phyloP scores from a whole-genome alignment of 2,797 vertebrate genomes.

The Gymnothorax javanicus region DNA sequence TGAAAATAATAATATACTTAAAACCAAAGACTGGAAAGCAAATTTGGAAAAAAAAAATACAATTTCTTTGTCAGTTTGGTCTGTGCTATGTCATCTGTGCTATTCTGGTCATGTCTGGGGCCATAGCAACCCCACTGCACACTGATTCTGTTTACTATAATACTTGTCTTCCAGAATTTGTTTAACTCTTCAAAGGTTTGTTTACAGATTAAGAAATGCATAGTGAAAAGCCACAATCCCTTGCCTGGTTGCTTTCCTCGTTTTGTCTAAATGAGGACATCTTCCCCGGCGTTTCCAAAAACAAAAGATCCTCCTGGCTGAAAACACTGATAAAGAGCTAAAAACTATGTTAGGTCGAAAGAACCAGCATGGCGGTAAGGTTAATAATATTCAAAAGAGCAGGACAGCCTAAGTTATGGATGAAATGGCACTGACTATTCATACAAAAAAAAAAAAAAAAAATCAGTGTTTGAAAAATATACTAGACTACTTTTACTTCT shows the following conservation, averaged over 20 bases:
- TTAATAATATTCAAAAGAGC: not conserved
- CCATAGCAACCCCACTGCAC: slow-evolving; percentile 6
- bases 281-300: not conserved
- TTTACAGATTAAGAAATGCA: not conserved
- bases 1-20: not conserved
- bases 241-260: not conserved
- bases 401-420: not conserved
- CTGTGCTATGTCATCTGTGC: not conserved
- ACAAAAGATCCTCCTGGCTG: not conserved
- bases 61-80: not conserved
- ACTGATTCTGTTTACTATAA: not conserved
- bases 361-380: not conserved
- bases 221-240: not conserved
- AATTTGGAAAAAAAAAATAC: not conserved
- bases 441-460: not conserved
- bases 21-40: not conserved
- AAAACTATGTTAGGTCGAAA: not conserved
- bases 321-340: not conserved
- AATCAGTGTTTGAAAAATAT: not conserved
- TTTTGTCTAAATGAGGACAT: not conserved
- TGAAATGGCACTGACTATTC: not conserved
- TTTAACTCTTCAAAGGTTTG: not conserved
- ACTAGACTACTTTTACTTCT: not conserved
- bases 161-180: not conserved
- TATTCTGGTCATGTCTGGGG: not conserved